Evolutionary conservation across 2,797 vertebrate genomes (phyloP).

Genomic region (Selene dorsalis): DNA sequence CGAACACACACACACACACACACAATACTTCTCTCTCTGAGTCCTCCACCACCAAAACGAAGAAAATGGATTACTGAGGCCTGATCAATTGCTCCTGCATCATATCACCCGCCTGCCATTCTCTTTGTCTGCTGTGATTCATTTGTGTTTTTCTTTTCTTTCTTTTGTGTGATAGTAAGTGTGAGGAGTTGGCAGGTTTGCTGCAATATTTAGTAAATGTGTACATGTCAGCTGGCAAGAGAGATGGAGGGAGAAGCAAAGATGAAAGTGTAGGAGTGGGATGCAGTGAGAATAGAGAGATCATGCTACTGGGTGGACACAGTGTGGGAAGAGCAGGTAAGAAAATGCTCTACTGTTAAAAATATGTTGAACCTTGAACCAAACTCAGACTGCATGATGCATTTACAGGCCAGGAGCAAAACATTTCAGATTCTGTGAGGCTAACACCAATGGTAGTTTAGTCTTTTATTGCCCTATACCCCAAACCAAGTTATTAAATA

Average conservation of each 20-base stretch:
- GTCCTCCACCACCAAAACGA: slow-evolving; percentile 70
- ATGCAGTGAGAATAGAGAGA: slow-evolving; percentile 69
- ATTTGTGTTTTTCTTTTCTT: slow-evolving; percentile 64
- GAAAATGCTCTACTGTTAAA: slow-evolving; percentile 63
- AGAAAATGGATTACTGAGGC: slow-evolving; percentile 72
- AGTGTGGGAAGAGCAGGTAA: slow-evolving; percentile 74
- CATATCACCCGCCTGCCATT: slow-evolving; percentile 56
- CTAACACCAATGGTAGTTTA: neutral
- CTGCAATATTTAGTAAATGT: slow-evolving; percentile 68
- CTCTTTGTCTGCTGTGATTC: slow-evolving; percentile 70
- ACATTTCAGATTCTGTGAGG: neutral
- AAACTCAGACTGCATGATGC: slow-evolving; percentile 28
- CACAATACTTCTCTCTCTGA: slow-evolving; percentile 54
- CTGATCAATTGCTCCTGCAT: slow-evolving; percentile 77
- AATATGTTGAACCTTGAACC: slow-evolving; percentile 50
- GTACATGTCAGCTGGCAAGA: slow-evolving; percentile 59
- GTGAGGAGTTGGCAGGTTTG: slow-evolving; percentile 72
- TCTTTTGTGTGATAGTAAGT: slow-evolving; percentile 48
- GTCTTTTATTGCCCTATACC: neutral
- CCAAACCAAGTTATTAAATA: slow-evolving; percentile 4
- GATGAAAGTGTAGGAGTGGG: slow-evolving; percentile 67
- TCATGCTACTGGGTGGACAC: slow-evolving; percentile 59
- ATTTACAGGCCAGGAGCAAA: slow-evolving; percentile 22
- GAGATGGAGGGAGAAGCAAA: slow-evolving; percentile 58
- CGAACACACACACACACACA: slow-evolving; percentile 31